Evolutionary conservation across 2,113 vertebrate genomes (phyloP).

Genomic region (Holacanthus passer): DNA sequence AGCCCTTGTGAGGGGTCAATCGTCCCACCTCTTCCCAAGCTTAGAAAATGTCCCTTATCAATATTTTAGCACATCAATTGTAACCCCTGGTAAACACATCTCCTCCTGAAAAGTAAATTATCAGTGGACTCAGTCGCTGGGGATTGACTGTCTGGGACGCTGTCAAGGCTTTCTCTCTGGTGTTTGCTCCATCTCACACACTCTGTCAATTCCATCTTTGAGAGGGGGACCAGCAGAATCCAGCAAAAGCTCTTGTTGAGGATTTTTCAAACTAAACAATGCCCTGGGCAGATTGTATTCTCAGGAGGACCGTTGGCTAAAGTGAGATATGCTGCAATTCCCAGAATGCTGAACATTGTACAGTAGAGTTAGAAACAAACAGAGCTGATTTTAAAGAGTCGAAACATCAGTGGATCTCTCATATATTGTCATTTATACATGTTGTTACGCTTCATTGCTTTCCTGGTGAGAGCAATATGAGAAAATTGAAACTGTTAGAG

Average conservation of each 20-base stretch:
- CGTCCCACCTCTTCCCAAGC: conserved; percentile 65
- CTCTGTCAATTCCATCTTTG: conserved; percentile 70
- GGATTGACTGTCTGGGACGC: conserved; percentile 75
- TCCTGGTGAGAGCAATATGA: neutral
- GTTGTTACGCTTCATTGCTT: neutral
- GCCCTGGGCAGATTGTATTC: conserved; percentile 78
- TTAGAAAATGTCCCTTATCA: conserved; percentile 82
- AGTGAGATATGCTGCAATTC: conserved; percentile 61
- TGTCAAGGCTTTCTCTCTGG: conserved; percentile 56
- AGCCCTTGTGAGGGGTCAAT: conserved; percentile 67
- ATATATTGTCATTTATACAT: neutral
- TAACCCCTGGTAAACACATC: conserved; percentile 80
- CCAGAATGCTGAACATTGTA: conserved; percentile 43
- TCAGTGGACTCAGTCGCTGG: conserved; percentile 71
- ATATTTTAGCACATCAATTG: conserved; percentile 82
- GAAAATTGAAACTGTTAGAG: neutral
- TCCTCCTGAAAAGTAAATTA: conserved; percentile 78
- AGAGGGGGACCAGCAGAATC: conserved; percentile 57
- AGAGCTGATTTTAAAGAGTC: neutral
- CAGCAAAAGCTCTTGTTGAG: conserved; percentile 73
- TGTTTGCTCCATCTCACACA: conserved; percentile 63
- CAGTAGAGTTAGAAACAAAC: conserved; percentile 15
- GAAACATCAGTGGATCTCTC: neutral
- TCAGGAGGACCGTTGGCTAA: conserved; percentile 68
- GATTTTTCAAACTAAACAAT: conserved; percentile 79